phyloP scores from a whole-genome alignment of 2,113 vertebrate species.

The Indicator maculatus region DNA sequence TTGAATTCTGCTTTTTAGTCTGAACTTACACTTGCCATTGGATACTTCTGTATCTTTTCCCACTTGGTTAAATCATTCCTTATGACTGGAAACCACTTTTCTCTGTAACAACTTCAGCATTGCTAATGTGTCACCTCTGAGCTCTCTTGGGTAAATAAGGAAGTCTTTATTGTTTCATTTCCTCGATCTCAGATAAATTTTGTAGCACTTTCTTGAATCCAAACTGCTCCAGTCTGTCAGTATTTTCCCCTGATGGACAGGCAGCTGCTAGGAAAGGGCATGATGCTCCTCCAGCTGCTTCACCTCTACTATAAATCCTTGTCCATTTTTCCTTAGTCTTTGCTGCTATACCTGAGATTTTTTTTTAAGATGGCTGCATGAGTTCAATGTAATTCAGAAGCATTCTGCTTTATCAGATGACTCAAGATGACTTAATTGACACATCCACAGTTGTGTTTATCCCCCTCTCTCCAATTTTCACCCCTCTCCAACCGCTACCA shows the following conservation, averaged over 20 bases:
- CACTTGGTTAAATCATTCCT: neutral
- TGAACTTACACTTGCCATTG: neutral
- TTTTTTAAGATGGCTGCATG: neutral
- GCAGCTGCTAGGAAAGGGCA: accelerated
- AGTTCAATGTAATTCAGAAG: neutral
- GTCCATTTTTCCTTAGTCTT: neutral
- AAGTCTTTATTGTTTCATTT: neutral
- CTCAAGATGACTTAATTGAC: neutral
- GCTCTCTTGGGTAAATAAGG: neutral
- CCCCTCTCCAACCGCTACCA: neutral
- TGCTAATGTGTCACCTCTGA: neutral
- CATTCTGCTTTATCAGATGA: neutral
- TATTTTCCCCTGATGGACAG: neutral
- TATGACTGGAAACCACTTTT: neutral
- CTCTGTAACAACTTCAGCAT: neutral
- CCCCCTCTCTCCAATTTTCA: neutral
- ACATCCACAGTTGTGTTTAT: neutral
- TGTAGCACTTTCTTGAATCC: neutral
- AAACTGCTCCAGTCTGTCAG: neutral
- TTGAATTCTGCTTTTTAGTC: neutral
- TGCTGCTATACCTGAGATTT: neutral
- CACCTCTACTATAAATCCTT: neutral
- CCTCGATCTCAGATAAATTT: neutral
- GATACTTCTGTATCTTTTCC: neutral
- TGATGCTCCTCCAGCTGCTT: neutral